Base-by-base conservation (phyloP, 2,797 vertebrate species). In the Ambastaia sidthimunki region DNA sequence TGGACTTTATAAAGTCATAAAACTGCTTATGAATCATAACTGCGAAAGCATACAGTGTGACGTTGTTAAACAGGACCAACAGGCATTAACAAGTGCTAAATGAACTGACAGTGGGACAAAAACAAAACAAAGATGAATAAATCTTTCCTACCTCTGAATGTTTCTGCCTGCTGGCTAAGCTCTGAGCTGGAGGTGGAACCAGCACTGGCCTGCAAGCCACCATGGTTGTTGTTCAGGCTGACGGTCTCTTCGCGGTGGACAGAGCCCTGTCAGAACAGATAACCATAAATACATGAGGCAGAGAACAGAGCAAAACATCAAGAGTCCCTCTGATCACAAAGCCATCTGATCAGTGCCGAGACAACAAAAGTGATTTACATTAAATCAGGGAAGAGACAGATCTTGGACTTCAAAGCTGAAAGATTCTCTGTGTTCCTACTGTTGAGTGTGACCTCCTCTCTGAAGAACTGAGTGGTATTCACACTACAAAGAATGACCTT, bases 221-320 rank as follows among this genome's bases (percentile, higher is more conserved):
- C 93, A 54, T 98, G 97, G 92, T 91, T 98, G 94, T 92, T 95
- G 90, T 93, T 96, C 85, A 98, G 94, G 90, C 92, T 94, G 90
- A 93, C 91, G 12, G 94, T 89, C 69, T 99, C 97, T 59, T 98
- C 97, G 79, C 94, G 92, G 78, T 96, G 95, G 89, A 93, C 88
- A 86, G 93, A 95, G 82, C 95, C 95, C 97, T 99, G 90, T 86
- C 87, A 87, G 87, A 84, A 90, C 86, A 90, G 60, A 89, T 57
- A 87, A 23, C 16, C 21, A 48, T 74, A 76, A 79, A 60, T 52
- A 84, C 48, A 81, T 18, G 23, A 82, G 70, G 18, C 62, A 77
- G 54, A 80, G 73, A 85, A 73, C 68, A 80, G 78, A 80, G 66
- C 62, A 74, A 67, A 72, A 86, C 83, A 86, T 86, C 81, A 86